Conservation (phyloP, 1,140 invertebrate species). For the Trachelipus rathkii region DNA sequence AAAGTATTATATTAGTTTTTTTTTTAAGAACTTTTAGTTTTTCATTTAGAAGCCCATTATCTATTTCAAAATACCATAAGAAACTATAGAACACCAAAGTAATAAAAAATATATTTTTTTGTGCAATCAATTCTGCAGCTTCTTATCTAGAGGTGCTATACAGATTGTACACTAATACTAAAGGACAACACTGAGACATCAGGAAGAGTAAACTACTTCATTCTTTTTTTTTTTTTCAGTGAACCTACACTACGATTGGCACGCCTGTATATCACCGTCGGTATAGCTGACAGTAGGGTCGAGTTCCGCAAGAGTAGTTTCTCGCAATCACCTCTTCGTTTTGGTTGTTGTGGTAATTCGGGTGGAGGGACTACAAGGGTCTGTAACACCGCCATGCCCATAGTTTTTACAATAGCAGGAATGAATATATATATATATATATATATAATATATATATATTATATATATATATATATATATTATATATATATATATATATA, state of each 20-base stretch:
- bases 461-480: not conserved
- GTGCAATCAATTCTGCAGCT: too few species aligned
- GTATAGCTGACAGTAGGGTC: not conserved
- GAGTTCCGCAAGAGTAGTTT: not conserved
- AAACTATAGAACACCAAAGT: too few species aligned
- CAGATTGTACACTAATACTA: too few species aligned
- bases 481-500: not conserved
- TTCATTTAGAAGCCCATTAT: too few species aligned
- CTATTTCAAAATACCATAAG: too few species aligned
- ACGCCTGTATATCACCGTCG: not conserved
- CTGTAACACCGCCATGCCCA: conserved; percentile 7
- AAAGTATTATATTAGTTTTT: too few species aligned
- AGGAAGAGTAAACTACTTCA: too few species aligned
- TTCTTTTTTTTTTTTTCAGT: not conserved
- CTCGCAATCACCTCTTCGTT: conserved; percentile 4
- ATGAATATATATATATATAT: conserved; percentile 3
- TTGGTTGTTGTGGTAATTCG: not conserved
- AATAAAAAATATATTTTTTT: too few species aligned
- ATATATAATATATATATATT: not conserved
- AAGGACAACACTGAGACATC: too few species aligned
- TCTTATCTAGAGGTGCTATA: too few species aligned
- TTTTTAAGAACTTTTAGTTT: too few species aligned
- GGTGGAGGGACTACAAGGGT: not conserved
- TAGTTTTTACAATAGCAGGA: not conserved
- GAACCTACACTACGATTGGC: not conserved